Conservation (phyloP, 2,888 invertebrate species). For the Lysandra bellargus region DNA sequence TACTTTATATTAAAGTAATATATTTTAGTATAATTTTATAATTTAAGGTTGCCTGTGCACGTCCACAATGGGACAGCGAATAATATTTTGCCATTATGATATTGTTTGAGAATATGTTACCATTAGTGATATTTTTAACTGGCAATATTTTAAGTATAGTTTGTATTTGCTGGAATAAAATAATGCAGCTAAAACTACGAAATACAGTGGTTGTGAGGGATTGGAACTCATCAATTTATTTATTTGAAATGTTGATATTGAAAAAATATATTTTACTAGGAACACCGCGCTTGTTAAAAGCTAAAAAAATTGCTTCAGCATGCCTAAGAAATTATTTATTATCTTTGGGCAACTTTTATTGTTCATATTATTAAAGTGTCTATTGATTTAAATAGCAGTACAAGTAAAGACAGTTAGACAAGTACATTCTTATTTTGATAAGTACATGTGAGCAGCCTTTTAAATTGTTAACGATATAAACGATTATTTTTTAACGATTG, state of each 20-base stretch:
- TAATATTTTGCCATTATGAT: conserved; percentile 52
- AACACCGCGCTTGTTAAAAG: not conserved
- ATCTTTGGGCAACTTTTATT: not conserved
- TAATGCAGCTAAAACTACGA: not conserved
- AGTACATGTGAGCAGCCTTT: too few relatives aligned
- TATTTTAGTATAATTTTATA: conserved; percentile 44
- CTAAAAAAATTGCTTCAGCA: not conserved
- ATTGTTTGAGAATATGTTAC: conserved; percentile 49
- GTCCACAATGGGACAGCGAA: conserved; percentile 65
- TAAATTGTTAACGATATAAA: too few relatives aligned
- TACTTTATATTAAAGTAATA: conserved; percentile 71
- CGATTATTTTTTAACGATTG: too few relatives aligned
- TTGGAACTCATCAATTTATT: not conserved
- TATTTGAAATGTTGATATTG: not conserved
- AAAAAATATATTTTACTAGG: not conserved
- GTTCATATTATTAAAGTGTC: too few relatives aligned
- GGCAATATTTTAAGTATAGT: conserved; percentile 48
- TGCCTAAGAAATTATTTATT: not conserved
- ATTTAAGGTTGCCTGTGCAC: conserved; percentile 67
- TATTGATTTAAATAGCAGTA: too few relatives aligned
- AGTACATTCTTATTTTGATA: too few relatives aligned
- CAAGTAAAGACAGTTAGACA: too few relatives aligned
- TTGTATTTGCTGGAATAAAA: conserved; percentile 29
- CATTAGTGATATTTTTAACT: conserved; percentile 47
- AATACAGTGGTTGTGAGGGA: conserved; percentile 1